Base-by-base conservation (phyloP, 92 coral and sea anemone species). In the Palythoa heliodiscus region DNA sequence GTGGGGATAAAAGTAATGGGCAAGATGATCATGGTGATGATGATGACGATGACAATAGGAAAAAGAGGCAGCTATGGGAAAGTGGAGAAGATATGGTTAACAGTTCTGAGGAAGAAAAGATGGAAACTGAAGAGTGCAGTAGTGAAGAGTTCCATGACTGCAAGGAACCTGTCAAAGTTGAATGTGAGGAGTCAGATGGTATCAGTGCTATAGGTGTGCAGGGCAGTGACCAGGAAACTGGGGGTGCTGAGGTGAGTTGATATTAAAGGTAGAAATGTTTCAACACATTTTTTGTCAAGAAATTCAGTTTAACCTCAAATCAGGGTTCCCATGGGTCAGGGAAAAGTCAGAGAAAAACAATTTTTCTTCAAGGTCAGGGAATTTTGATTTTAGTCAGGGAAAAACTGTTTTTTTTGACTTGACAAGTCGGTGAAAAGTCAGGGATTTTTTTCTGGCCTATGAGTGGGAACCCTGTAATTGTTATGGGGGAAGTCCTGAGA, bases 61-160 rank as follows among this genome's bases (percentile, higher is more conserved):
- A 17, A 66, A 52, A 58, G 16, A 78, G 64, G 15, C 72, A 7
- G 0, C 40, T 14, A 1, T 80, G 84, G 74, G 50, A 39, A 43
- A 68, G 24, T 47, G 74, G 74, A 12, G 82, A 82, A 13, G 84
- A 87, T 15, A 43, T 87, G 38, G 83, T 53, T 70, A 63, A 80
- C 8, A 84, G 53, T 23, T 83, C 86, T 39, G 86, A 77, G 0
- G 86, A 87, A 53, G 81, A 76, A 63, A 87, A 83, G 71, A 86
- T 83, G 82, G 90, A 90, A 20, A 89, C 79, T 19, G 90, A 89
- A 0, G 87, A 71, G 2, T 63, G 86, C 57, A 23, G 86, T 39
- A 19, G 58, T 20, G 69, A 63, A 0, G 10, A 63, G 17, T 5
- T 43, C 50, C 23, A 11, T 63, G 25, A 19, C 20, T 19, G 24